A percentile compares a stretch with the other conserved stretches of the same genome.
These are phyloP conservation scores for Drosophila takahashii DNA, from an alignment of 1,140 invertebrate species.

Conservation along the genomic window DNA sequence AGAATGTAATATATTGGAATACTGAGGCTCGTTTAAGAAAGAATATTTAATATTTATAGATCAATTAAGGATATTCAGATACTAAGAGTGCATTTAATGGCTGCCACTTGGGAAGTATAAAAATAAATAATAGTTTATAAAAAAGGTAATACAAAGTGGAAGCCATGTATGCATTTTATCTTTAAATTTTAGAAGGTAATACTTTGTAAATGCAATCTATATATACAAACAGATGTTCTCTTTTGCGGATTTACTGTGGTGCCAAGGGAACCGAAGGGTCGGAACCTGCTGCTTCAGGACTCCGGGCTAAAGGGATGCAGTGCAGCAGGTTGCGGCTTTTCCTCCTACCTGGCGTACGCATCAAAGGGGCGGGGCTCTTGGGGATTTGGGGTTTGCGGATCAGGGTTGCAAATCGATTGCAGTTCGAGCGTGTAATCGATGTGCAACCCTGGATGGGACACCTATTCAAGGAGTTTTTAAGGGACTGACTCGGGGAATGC, in stretches of 20 bases:
- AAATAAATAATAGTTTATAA: background rate
- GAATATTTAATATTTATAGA: background rate
- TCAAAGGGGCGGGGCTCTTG: slow-evolving; percentile 1
- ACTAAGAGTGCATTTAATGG: slow-evolving; percentile 13
- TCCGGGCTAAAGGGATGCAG: background rate
- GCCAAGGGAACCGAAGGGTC: slow-evolving; percentile 18
- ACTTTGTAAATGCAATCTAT: background rate
- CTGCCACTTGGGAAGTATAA: slow-evolving; percentile 11
- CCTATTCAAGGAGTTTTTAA: slow-evolving; percentile 7
- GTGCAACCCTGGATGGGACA: slow-evolving; percentile 2
- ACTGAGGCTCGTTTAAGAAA: slow-evolving; percentile 9
- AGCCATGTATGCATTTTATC: slow-evolving; percentile 1
- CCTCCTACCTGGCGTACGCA: slow-evolving; percentile 1
- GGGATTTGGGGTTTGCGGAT: background rate
- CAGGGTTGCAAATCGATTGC: slow-evolving; percentile 11
- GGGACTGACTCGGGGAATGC: slow-evolving; percentile 7
- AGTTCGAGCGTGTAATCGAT: background rate
- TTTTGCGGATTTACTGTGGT: slow-evolving; percentile 30
- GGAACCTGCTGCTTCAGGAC: slow-evolving; percentile 10
- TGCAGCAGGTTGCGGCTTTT: slow-evolving; percentile 25
- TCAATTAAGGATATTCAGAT: background rate
- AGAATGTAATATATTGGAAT: background rate
- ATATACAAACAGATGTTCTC: slow-evolving; percentile 8
- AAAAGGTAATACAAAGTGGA: slow-evolving; percentile 1
- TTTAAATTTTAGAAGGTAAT: background rate